Conservation (phyloP, 1,140 invertebrate genomes). For the Ptiloglossa arizonensis region DNA sequence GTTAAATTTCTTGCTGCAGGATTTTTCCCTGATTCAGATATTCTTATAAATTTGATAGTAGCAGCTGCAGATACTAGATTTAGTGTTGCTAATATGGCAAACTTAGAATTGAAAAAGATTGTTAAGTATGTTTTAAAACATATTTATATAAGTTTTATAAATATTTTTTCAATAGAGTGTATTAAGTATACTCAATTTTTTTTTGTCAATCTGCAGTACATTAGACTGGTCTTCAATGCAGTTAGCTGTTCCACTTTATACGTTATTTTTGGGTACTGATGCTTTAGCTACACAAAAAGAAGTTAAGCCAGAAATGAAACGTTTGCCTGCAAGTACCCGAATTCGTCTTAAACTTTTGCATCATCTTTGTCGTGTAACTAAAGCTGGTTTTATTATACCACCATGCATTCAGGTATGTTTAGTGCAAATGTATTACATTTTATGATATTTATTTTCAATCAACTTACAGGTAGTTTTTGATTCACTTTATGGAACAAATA, state of each 20-base stretch:
- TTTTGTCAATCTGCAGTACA: constrained; percentile 42
- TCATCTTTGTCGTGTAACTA: constrained; percentile 90
- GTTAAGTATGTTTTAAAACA: constrained; percentile 81
- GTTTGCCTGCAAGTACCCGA: constrained; percentile 89
- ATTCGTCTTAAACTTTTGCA: constrained; percentile 93
- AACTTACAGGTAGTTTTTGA: constrained; percentile 90
- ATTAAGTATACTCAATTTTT: constrained; percentile 44
- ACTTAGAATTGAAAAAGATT: constrained; percentile 88
- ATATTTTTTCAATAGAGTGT: constrained; percentile 81
- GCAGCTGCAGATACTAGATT: constrained; percentile 93
- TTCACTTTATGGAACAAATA: constrained; percentile 91
- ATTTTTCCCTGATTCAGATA: constrained; percentile 88
- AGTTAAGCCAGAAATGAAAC: constrained; percentile 85
- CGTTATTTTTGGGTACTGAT: constrained; percentile 89
- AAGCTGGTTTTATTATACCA: constrained; percentile 90
- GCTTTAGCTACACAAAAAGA: constrained; percentile 83
- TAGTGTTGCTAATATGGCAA: constrained; percentile 90
- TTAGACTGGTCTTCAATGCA: constrained; percentile 89
- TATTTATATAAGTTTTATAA: not conserved
- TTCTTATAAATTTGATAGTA: constrained; percentile 90
- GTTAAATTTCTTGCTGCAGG: constrained; percentile 91
- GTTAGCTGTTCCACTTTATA: constrained; percentile 88
- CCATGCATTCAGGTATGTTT: constrained; percentile 88
- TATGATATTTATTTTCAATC: constrained; percentile 23
- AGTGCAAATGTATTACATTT: constrained; percentile 17